These are phyloP conservation scores for Anolis apletophallus DNA, from an alignment of 2,797 vertebrate species.

Conservation along the genomic window DNA sequence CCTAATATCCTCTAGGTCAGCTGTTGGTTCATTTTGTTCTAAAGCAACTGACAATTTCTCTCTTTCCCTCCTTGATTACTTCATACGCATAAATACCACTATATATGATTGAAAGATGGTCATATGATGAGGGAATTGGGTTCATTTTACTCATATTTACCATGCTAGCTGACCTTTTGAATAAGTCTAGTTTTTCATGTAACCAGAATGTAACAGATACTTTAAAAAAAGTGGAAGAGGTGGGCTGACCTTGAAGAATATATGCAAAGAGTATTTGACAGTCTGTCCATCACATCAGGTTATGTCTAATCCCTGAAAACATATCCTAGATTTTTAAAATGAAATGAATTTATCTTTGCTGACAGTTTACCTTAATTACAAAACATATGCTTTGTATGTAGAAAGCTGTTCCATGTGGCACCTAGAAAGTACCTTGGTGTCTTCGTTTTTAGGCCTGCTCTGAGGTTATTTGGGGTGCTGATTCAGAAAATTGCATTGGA, in stretches of 20 bases:
- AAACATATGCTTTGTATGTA: not conserved
- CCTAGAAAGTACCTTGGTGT: too few relatives aligned
- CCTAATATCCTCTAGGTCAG: too few relatives aligned
- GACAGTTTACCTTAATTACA: not conserved
- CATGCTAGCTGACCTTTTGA: not conserved
- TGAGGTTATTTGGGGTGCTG: too few relatives aligned
- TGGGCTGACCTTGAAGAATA: not conserved
- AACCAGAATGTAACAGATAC: not conserved
- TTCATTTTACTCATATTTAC: too few relatives aligned
- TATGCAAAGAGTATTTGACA: not conserved
- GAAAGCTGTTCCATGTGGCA: not conserved
- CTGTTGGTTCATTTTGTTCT: not conserved
- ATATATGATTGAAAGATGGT: not conserved
- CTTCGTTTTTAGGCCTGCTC: too few relatives aligned
- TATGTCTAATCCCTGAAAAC: constrained; percentile 22
- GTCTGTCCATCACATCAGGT: too few relatives aligned
- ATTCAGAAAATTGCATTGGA: too few relatives aligned
- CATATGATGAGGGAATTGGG: too few relatives aligned
- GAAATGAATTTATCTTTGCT: constrained; percentile 15
- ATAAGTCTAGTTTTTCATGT: not conserved
- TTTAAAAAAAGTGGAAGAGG: not conserved
- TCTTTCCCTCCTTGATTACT: not conserved
- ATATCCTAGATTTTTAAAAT: constrained; percentile 39
- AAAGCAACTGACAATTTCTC: not conserved
- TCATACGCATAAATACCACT: not conserved